These are phyloP conservation scores for Centrocercus urophasianus DNA, from an alignment of 2,113 vertebrate species.

Conservation along the genomic window DNA sequence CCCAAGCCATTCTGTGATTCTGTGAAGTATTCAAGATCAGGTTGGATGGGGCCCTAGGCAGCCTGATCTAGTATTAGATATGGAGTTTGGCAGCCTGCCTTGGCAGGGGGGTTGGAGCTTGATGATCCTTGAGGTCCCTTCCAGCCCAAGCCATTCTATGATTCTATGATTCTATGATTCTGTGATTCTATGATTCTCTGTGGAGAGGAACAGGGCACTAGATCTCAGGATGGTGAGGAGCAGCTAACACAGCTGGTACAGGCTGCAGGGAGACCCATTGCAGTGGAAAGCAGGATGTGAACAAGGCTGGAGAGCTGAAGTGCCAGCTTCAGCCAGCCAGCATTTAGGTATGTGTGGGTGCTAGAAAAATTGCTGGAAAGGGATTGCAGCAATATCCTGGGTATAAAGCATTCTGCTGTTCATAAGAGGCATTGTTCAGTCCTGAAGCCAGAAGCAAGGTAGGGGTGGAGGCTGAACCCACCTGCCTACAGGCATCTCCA, in stretches of 20 bases:
- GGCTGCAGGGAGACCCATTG: rapidly evolving
- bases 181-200: not conserved
- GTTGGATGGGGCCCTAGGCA: too few species aligned
- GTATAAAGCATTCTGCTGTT: not conserved
- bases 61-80: too few species aligned
- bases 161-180: too few species aligned
- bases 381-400: rapidly evolving
- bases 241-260: not conserved
- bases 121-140: too few species aligned
- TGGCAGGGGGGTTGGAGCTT: too few species aligned
- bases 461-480: too few species aligned
- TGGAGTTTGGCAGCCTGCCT: too few species aligned
- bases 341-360: rapidly evolving
- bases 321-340: not conserved
- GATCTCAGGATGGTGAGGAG: not conserved
- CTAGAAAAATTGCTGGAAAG: not conserved
- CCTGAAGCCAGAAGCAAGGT: not conserved
- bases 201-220: not conserved
- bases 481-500: not conserved
- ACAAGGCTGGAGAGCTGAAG: not conserved
- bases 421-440: not conserved
- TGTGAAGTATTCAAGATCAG: too few species aligned
- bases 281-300: rapidly evolving
- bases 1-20: too few species aligned
- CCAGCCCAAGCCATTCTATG: too few species aligned